A percentile compares a stretch with the other conserved stretches of the same genome.
Evolutionary conservation across 2,888 invertebrate genomes (phyloP).

Genomic region (Sesia apiformis): DNA sequence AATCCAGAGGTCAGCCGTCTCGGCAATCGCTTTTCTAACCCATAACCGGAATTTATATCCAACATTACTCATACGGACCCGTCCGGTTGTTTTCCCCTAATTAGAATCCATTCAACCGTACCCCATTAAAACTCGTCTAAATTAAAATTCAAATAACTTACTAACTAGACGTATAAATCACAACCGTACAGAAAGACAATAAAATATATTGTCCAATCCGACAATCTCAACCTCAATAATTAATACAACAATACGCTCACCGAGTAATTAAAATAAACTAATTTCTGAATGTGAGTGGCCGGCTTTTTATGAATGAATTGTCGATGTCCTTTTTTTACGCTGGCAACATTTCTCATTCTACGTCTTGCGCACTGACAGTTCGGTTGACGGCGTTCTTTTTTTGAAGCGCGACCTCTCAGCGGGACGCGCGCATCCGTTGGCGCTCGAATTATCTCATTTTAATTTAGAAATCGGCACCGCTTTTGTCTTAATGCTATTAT

Average conservation of each 20-base stretch:
- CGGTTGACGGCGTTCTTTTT: constrained; percentile 52
- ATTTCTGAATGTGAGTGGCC: constrained; percentile 59
- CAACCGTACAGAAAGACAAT: constrained; percentile 58
- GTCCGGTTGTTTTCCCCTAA: constrained; percentile 68
- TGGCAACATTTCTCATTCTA: constrained; percentile 67
- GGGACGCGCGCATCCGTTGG: constrained; percentile 62
- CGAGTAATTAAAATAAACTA: constrained; percentile 73
- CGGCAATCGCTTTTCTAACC: constrained; percentile 45
- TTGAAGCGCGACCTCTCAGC: constrained; percentile 63
- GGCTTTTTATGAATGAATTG: constrained; percentile 62
- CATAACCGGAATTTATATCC: constrained; percentile 66
- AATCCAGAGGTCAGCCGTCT: constrained; percentile 33
- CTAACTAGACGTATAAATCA: constrained; percentile 74
- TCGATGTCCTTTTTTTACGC: constrained; percentile 37
- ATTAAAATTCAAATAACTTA: constrained; percentile 74
- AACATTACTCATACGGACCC: constrained; percentile 60
- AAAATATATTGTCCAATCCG: constrained; percentile 65
- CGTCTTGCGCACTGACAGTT: constrained; percentile 60
- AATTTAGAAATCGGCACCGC: constrained; percentile 43
- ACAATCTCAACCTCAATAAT: constrained; percentile 48
- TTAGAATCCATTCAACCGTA: constrained; percentile 70
- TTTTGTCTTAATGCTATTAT: constrained; percentile 12
- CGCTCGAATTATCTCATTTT: constrained; percentile 61
- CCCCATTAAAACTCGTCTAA: constrained; percentile 72
- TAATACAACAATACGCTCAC: constrained; percentile 67